Evolutionary conservation across 2,113 vertebrate species (phyloP), one percentile per base, ranked within the genome.

Genomic region (Probosciger aterrimus): DNA sequence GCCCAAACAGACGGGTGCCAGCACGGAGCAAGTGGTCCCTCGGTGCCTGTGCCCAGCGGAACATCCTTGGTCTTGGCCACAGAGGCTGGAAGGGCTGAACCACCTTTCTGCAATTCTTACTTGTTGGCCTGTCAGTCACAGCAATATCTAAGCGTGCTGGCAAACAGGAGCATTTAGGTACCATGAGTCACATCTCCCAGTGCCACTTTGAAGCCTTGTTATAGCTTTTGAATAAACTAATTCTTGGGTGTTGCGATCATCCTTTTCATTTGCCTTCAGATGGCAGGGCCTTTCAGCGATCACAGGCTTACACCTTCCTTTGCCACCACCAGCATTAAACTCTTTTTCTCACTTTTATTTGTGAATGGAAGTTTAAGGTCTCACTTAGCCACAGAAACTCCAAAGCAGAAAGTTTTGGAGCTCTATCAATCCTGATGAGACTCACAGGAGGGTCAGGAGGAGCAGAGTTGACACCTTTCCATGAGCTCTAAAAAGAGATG

Each of bases 391-490:
- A 4, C 50, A 28, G 28, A 33, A 59, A 8, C 35, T 52, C 60
- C 79, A 65, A 5, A 86, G 90, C 53, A n/a, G 63, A 27, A 49
- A 50, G 19, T 93, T 53, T 68, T 6, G 0, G 57, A 24, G 43
- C 13, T n/a, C 41, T 16, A 2, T 3, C 55, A 8, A 2, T 18
- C 50, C 5, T 0, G 16, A 17, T 31, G 15, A 23, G 60, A 27
- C 71, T 75, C 43, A 1, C 44, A 4, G 43, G 31, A 85, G 63
- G 87, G 41, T 74, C 87, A 37, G 82, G 73, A 94, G 79, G 83
- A 95, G 91, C 92, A 92, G 85, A 47, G 65, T 88, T 92, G 83
- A 89, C 94, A 95, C 81, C 69, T 46, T 74, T 37, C 52, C 7
- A 27, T 9, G 64, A 82, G 65, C 57, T 79, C 67, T 15, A 2